Evolutionary conservation across 2,797 vertebrate genomes (phyloP), one percentile per base, ranked within the genome.

Genomic region (Sorex maritimensis): DNA sequence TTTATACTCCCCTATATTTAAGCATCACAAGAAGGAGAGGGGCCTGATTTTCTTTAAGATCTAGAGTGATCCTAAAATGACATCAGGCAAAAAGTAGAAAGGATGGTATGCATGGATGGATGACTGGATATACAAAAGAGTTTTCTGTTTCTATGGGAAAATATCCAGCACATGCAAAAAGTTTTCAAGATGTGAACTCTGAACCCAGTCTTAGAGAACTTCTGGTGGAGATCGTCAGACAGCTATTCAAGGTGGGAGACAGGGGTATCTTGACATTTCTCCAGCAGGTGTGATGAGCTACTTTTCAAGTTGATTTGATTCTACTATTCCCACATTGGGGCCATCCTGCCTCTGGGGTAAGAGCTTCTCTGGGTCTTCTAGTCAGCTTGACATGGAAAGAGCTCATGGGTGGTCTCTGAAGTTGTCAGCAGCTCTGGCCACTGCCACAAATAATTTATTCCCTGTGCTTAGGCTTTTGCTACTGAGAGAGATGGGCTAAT

Each of bases 381-480:
- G 78, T 89, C 81, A 91, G 55, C 24, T 26, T 68, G 73, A 81
- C 77, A 61, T 52, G 6, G 72, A 79, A 93, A 87, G 41, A 79
- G 74, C 34, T 71, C 68, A 63, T 2, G 73, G 96, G 95, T 92
- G 89, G 89, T 91, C 95, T 94, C 95, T 95, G 94, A 95, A 95
- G 91, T 80, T 94, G 89, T 94, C 94, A 83, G 94, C 94, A 95
- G 91, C 77, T 94, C 89, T 28, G 63, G 75, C 41, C 73, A 92
- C 79, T 89, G 91, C 80, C 91, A 90, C 89, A 92, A 91, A 93
- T 96, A 95, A 96, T 96, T 95, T 68, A 96, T 95, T 90, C 79
- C 79, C 90, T 91, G 46, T 96, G 78, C 63, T 77, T 81, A 8
- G 34, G 44, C 28, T 88, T 90, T 85, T 81, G 87, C 91, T 95